phyloP scores from a whole-genome alignment of 2,888 invertebrate species.

The Parnassius smintheus region DNA sequence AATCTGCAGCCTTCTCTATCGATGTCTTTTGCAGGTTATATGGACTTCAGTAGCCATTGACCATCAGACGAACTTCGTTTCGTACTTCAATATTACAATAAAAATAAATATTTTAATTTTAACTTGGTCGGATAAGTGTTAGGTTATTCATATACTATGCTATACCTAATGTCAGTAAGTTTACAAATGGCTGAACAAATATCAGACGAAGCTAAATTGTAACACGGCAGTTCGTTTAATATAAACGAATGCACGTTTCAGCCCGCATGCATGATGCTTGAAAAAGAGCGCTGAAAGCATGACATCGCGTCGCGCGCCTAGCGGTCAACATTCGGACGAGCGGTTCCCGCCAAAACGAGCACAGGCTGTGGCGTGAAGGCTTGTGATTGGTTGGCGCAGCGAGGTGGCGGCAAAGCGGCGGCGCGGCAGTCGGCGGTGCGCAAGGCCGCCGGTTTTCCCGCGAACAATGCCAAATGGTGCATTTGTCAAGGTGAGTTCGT shows the following conservation, averaged over 20 bases:
- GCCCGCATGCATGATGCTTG: slow-evolving; percentile 23
- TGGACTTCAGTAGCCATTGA: too few species aligned
- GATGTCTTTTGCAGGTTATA: too few species aligned
- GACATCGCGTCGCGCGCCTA: slow-evolving; percentile 41
- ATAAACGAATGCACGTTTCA: slow-evolving; percentile 23
- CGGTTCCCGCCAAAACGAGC: slow-evolving; percentile 70
- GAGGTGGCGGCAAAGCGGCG: slow-evolving; percentile 63
- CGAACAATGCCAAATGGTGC: slow-evolving; percentile 82
- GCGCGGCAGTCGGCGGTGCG: slow-evolving; percentile 64
- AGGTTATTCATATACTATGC: not conserved
- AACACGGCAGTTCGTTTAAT: slow-evolving; percentile 3
- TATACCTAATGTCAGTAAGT: not conserved
- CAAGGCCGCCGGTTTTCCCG: slow-evolving; percentile 81
- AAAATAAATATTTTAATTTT: not conserved
- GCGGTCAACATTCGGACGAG: slow-evolving; percentile 50
- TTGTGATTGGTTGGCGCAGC: slow-evolving; percentile 61
- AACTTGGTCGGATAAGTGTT: not conserved
- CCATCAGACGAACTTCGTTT: not conserved
- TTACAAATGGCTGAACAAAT: not conserved
- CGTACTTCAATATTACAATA: not conserved
- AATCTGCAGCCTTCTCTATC: too few species aligned
- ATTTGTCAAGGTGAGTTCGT: slow-evolving; percentile 82
- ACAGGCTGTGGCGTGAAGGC: slow-evolving; percentile 78
- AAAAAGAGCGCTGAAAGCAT: slow-evolving; percentile 48
- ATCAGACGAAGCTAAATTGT: not conserved